Conservation (phyloP, 2,888 invertebrate genomes). For the Chironomus tentans region DNA sequence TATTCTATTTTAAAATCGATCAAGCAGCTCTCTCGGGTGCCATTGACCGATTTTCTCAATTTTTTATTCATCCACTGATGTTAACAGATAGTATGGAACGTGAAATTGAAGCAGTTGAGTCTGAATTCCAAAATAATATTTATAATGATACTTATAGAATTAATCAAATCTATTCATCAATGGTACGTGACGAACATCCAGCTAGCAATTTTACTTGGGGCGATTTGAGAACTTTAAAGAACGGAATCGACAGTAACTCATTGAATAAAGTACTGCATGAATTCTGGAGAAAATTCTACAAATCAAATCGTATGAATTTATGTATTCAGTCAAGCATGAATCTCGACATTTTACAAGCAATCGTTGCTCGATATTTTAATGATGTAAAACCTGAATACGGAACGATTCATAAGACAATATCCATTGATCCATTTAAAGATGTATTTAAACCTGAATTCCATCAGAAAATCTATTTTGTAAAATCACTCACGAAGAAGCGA, state of each 20-base stretch:
- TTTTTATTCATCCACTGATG: not conserved
- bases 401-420: conserved; percentile 29
- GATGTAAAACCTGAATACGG: not conserved
- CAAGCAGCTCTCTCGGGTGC: not conserved
- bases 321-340: conserved; percentile 58
- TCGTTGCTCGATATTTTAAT: not conserved
- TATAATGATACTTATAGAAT: conserved; percentile 65
- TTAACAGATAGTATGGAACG: not conserved
- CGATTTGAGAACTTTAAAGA: conserved; percentile 61
- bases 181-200: conserved; percentile 59
- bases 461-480: conserved; percentile 52
- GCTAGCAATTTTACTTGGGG: conserved; percentile 77
- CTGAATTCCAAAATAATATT: conserved; percentile 72
- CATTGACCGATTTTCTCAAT: conserved; percentile 6
- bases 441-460: conserved; percentile 38
- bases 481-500: conserved; percentile 62
- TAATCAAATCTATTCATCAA: conserved; percentile 62
- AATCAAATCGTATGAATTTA: conserved; percentile 79
- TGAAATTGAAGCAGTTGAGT: conserved; percentile 5
- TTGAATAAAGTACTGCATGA: conserved; percentile 61
- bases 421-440: conserved; percentile 26
- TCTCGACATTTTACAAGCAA: not conserved
- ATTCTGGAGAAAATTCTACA: conserved; percentile 69
- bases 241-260: conserved; percentile 55
- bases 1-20: not conserved